These are phyloP conservation scores for Abramis brama DNA, from an alignment of 2,113 vertebrate genomes.

Conservation along the genomic window DNA sequence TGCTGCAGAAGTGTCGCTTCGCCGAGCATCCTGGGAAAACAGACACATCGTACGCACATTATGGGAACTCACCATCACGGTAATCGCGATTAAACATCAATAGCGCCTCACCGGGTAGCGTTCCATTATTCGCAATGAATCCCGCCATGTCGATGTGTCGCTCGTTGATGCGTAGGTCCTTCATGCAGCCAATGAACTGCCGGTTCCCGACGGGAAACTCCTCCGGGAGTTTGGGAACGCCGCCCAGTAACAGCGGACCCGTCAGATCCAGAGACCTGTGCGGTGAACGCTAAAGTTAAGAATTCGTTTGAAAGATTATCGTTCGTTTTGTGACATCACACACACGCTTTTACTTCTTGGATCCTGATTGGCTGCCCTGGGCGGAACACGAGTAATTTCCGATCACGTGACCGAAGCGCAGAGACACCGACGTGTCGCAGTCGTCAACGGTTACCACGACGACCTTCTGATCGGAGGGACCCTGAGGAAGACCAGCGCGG, in stretches of 20 bases:
- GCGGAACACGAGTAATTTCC: conserved; percentile 92
- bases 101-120: conserved; percentile 79
- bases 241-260: conserved; percentile 88
- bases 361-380: conserved; percentile 90
- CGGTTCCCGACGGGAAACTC: conserved; percentile 86
- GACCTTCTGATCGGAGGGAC: conserved; percentile 93
- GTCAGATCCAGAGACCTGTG: conserved; percentile 92
- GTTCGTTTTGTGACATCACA: no score
- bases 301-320: not conserved
- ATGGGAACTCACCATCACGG: no score
- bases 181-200: conserved; percentile 93
- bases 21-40: conserved; percentile 82
- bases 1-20: conserved; percentile 88
- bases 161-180: conserved; percentile 87
- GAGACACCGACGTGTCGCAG: conserved; percentile 87
- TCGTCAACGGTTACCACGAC: conserved; percentile 89
- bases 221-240: conserved; percentile 89
- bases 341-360: conserved; percentile 84
- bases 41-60: not conserved
- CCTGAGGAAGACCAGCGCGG: conserved; percentile 85
- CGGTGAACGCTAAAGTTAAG: not conserved
- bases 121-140: conserved; percentile 95
- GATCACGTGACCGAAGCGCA: conserved; percentile 84
- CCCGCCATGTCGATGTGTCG: conserved; percentile 87
- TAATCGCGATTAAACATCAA: no score